These are phyloP conservation scores for Lepisosteus osseus DNA, from an alignment of 2,113 vertebrate species.

Conservation along the genomic window DNA sequence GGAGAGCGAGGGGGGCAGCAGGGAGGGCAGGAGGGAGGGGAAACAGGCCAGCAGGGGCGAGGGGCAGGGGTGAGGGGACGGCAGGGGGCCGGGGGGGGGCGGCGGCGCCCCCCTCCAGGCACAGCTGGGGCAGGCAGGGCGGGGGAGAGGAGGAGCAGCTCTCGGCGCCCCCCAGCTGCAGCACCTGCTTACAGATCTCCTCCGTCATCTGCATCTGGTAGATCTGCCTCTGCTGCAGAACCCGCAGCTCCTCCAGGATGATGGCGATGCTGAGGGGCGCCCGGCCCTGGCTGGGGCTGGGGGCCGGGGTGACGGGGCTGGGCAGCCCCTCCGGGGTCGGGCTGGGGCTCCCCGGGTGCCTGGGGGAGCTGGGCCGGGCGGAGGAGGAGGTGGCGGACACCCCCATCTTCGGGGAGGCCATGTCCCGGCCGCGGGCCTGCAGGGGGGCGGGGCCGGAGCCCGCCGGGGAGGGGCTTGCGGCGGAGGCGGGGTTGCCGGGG, in stretches of 20 bases:
- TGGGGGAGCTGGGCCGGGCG: slow-evolving; percentile 48
- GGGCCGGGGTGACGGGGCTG: slow-evolving; percentile 50
- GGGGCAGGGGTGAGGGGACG: slow-evolving; percentile 34
- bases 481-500: too few relatives aligned
- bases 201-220: slow-evolving; percentile 94
- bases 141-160: slow-evolving; percentile 48
- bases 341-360: slow-evolving; percentile 54
- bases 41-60: slow-evolving; percentile 53
- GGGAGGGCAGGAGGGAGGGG: slow-evolving; percentile 55
- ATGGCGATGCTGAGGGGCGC: slow-evolving; percentile 70
- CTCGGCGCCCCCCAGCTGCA: slow-evolving; percentile 73
- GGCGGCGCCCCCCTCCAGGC: slow-evolving; percentile 53
- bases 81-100: slow-evolving; percentile 38
- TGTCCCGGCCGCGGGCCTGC: slow-evolving; percentile 54
- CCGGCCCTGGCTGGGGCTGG: slow-evolving; percentile 48
- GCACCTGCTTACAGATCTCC: slow-evolving; percentile 85
- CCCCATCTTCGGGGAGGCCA: slow-evolving; percentile 69
- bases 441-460: background rate
- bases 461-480: too few relatives aligned
- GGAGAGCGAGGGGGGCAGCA: slow-evolving; percentile 55
- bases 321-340: slow-evolving; percentile 59
- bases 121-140: slow-evolving; percentile 47
- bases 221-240: slow-evolving; percentile 86
- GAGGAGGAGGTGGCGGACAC: slow-evolving; percentile 68
- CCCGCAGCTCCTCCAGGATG: slow-evolving; percentile 82